phyloP scores from a whole-genome alignment of 1,140 invertebrate genomes.

The Trissolcus basalis region DNA sequence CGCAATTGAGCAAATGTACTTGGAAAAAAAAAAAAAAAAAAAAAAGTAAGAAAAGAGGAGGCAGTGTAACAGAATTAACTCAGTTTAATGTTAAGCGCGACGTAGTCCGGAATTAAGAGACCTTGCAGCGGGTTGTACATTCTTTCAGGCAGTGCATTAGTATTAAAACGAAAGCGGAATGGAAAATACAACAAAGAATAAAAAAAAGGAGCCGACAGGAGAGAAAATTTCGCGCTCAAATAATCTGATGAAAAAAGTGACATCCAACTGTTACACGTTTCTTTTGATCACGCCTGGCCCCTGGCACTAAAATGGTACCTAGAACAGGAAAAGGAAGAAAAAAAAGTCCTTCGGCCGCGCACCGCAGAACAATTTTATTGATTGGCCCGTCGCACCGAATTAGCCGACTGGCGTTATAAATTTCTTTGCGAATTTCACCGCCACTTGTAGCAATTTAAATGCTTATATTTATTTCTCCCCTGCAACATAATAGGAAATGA shows the following conservation, averaged over 20 bases:
- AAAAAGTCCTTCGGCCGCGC: conserved; percentile 8
- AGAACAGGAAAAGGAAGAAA: too few relatives aligned
- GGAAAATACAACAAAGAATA: background rate
- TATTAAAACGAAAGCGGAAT: conserved; percentile 16
- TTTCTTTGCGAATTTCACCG: conserved; percentile 24
- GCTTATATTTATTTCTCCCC: conserved; percentile 32
- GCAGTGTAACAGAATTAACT: conserved; percentile 24
- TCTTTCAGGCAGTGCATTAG: conserved; percentile 16
- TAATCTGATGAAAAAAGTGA: conserved; percentile 5
- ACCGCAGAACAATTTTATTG: conserved; percentile 32
- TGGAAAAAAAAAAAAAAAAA: conserved; percentile 4
- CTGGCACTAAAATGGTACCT: conserved; percentile 16
- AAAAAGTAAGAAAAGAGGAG: too few relatives aligned
- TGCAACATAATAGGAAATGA: conserved; percentile 44
- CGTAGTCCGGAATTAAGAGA: conserved; percentile 20
- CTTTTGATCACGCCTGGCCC: conserved; percentile 7
- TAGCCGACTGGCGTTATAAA: conserved; percentile 37
- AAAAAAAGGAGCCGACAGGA: background rate
- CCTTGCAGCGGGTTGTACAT: conserved; percentile 16
- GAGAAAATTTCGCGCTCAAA: background rate
- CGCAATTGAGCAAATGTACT: conserved; percentile 27
- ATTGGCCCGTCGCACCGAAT: conserved; percentile 39
- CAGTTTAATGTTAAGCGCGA: conserved; percentile 24
- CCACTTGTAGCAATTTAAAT: conserved; percentile 46
- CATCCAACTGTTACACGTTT: conserved; percentile 16